A percentile compares a stretch with the other conserved stretches of the same genome.
These are phyloP conservation scores for Dryoscopus gambensis DNA, from an alignment of 2,113 vertebrate species.

Conservation along the genomic window DNA sequence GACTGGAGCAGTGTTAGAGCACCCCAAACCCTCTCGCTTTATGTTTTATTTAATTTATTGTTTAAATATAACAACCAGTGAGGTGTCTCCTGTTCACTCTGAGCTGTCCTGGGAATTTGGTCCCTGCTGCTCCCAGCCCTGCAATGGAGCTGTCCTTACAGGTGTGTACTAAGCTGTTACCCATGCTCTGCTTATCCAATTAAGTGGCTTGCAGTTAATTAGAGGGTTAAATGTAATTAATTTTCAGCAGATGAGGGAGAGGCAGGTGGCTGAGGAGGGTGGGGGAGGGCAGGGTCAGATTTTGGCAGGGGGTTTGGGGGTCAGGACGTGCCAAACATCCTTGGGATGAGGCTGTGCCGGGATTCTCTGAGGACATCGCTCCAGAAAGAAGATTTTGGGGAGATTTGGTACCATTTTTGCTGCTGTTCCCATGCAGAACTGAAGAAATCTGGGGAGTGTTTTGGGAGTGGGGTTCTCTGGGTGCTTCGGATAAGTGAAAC, in stretches of 20 bases:
- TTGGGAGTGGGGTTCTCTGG: neutral
- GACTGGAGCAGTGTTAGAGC: neutral
- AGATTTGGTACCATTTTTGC: neutral
- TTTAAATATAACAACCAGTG: rapidly evolving
- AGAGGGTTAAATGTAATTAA: neutral
- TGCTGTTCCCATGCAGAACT: neutral
- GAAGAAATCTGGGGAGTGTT: neutral
- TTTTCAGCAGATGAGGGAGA: neutral
- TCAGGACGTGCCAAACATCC: rapidly evolving
- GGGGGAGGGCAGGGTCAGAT: neutral
- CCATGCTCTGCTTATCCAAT: neutral
- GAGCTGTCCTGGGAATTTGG: neutral
- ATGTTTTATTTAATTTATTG: neutral
- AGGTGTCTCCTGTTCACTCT: rapidly evolving
- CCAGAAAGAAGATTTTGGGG: neutral
- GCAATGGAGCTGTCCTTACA: neutral
- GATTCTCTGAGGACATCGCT: neutral
- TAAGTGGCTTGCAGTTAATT: neutral
- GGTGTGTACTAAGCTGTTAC: neutral
- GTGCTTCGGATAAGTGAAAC: neutral
- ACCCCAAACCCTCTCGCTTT: neutral
- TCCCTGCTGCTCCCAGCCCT: neutral
- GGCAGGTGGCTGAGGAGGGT: neutral
- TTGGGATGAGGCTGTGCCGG: neutral
- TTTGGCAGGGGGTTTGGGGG: neutral